Base-by-base conservation (phyloP, 2,888 invertebrate species). In the Synanthedon vespiformis region DNA sequence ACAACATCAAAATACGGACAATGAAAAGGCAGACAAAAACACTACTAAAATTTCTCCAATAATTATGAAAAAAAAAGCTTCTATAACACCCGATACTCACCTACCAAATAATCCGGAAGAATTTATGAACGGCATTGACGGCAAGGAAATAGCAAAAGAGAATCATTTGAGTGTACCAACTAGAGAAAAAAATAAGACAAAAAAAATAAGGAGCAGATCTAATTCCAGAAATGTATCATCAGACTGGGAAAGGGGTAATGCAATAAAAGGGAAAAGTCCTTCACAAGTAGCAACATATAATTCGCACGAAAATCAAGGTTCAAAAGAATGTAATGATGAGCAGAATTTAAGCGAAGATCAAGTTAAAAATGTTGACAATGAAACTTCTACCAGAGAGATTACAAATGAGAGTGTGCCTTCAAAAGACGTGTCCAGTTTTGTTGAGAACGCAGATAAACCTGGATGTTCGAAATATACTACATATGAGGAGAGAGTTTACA, bases 71-170 rank as follows among this genome's bases (percentile, higher is more conserved):
- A 44, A 44, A 8, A 44, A n/a, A 44, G 11, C 11, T 6, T 73
- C 61, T 56, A 65, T 59, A 3, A 72, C 71, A 40, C 60, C 68
- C 51, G 85, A 84, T 57, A 68, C 77, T 13, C 61, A 72, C 22
- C 65, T 86, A 41, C 86, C 86, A 16, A 82, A 80, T 57, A 87
- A 87, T 59, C 86, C 79, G 61, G 86, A 87, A 67, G 80, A 62
- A 41, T 60, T 80, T 10, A 61, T 65, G 50, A 59, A 57, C 8
- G 11, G 14, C 12, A 8, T 34, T 22, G 54, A 16, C 59, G 60
- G 34, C 55, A 57, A 41, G 16, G 40, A 13, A 52, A 49, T 49
- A 0, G 12, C 18, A 14, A 34, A 34, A 34, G 10, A 34, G 34
- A 8, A 34, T 34, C 6, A 34, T 6, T 34, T 34, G 34, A 34